Percentiles rank a stretch among this genome's conserved stretches.
phyloP scores from a whole-genome alignment of 2,888 invertebrate species.

The Heliconius aoede region DNA sequence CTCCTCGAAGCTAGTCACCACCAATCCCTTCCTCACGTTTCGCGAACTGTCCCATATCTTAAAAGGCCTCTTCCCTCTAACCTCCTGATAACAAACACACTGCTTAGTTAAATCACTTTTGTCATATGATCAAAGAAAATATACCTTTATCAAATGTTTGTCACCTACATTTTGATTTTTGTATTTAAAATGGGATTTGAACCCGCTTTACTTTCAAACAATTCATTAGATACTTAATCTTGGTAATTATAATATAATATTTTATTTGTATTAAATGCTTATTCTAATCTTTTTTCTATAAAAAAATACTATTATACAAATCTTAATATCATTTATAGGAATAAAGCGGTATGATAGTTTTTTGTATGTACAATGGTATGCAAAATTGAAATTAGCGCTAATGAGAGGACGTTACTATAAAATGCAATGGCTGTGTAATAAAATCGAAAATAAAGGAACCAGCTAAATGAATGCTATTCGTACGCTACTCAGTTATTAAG shows the following conservation, averaged over 20 bases:
- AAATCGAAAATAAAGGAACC: conserved; percentile 25
- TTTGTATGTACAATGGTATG: conserved; percentile 32
- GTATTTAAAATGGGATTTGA: neutral
- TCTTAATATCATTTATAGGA: conserved; percentile 4
- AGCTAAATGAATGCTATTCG: conserved; percentile 18
- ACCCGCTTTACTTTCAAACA: neutral
- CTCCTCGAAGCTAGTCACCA: conserved; percentile 96
- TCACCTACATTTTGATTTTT: neutral
- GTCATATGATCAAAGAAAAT: neutral
- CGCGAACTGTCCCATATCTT: conserved; percentile 98
- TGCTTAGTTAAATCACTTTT: conserved; percentile 22
- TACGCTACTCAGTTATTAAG: neutral
- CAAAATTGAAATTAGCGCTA: conserved; percentile 15
- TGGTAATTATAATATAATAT: too few relatives aligned
- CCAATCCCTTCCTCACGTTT: conserved; percentile 96
- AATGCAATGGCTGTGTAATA: conserved; percentile 28
- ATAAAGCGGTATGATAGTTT: conserved; percentile 27
- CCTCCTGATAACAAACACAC: conserved; percentile 87
- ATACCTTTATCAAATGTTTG: neutral
- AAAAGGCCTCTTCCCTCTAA: conserved; percentile 97
- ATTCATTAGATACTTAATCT: too few relatives aligned
- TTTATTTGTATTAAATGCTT: neutral
- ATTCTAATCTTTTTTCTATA: neutral
- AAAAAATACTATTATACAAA: neutral
- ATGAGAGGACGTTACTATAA: conserved; percentile 26